Conservation (phyloP, 2,888 invertebrate species). For the Lepidochrysops patricia region DNA sequence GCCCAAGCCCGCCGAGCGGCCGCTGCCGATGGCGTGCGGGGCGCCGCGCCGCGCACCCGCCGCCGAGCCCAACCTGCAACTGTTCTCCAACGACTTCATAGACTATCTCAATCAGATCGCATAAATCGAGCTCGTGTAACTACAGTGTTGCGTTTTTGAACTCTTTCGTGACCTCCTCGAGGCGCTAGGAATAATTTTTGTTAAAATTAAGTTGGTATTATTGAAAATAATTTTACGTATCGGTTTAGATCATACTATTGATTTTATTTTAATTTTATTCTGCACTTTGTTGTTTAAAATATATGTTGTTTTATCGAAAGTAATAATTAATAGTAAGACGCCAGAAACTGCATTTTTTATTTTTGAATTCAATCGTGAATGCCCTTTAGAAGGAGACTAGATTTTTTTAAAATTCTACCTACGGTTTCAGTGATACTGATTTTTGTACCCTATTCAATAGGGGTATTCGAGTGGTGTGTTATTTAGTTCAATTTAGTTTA, state of each 20-base stretch:
- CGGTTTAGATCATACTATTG: constrained; percentile 69
- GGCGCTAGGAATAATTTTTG: constrained; percentile 63
- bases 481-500: constrained; percentile 75
- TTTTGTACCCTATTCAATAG: constrained; percentile 59
- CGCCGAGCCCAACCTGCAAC: constrained; percentile 60
- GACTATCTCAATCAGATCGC: constrained; percentile 77
- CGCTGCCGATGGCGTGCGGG: constrained; percentile 36
- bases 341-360: constrained; percentile 68
- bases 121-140: constrained; percentile 37
- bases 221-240: constrained; percentile 70
- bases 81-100: constrained; percentile 77
- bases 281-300: constrained; percentile 63
- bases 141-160: constrained; percentile 34
- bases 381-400: constrained; percentile 52
- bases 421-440: constrained; percentile 64
- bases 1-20: constrained; percentile 44
- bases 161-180: constrained; percentile 34
- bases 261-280: constrained; percentile 73
- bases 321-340: constrained; percentile 54
- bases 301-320: constrained; percentile 60
- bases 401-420: constrained; percentile 58
- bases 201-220: constrained; percentile 73
- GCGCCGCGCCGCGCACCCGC: constrained; percentile 41
- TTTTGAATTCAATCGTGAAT: constrained; percentile 44
- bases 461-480: constrained; percentile 61